These are phyloP conservation scores for Sussaba pulchella DNA, from an alignment of 2,888 invertebrate genomes.

Conservation along the genomic window DNA sequence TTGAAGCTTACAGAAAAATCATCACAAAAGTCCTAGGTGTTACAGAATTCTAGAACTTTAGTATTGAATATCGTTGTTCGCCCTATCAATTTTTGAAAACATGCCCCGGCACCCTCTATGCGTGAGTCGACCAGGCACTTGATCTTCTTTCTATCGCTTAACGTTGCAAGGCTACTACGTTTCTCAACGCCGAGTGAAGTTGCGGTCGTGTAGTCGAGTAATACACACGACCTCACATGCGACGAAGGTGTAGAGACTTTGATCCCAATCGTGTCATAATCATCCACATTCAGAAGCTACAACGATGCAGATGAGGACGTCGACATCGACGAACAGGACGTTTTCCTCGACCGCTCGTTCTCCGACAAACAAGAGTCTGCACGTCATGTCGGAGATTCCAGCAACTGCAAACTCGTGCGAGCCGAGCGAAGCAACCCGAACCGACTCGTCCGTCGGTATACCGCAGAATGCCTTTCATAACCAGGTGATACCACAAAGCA, in stretches of 20 bases:
- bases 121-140: too few relatives aligned
- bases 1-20: too few relatives aligned
- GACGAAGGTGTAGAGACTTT: slow-evolving; percentile 55
- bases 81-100: too few relatives aligned
- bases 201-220: slow-evolving; percentile 28
- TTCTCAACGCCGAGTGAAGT: slow-evolving; percentile 10
- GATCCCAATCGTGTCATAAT: slow-evolving; percentile 69
- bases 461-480: slow-evolving; percentile 30
- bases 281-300: slow-evolving; percentile 70
- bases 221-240: slow-evolving; percentile 40
- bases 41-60: too few relatives aligned
- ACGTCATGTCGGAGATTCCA: slow-evolving; percentile 22
- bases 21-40: too few relatives aligned
- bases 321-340: slow-evolving; percentile 27
- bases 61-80: too few relatives aligned
- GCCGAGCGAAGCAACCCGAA: slow-evolving; percentile 16
- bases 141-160: too few relatives aligned
- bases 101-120: too few relatives aligned
- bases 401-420: slow-evolving; percentile 1
- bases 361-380: slow-evolving; percentile 34
- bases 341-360: slow-evolving; percentile 25
- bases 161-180: too few relatives aligned
- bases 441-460: not conserved
- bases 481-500: slow-evolving; percentile 9
- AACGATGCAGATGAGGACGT: slow-evolving; percentile 22